A percentile compares a stretch with the other conserved stretches of the same genome.
These are phyloP conservation scores for Oreochromis spilurus DNA, from an alignment of 2,113 vertebrate genomes.

Conservation along the genomic window DNA sequence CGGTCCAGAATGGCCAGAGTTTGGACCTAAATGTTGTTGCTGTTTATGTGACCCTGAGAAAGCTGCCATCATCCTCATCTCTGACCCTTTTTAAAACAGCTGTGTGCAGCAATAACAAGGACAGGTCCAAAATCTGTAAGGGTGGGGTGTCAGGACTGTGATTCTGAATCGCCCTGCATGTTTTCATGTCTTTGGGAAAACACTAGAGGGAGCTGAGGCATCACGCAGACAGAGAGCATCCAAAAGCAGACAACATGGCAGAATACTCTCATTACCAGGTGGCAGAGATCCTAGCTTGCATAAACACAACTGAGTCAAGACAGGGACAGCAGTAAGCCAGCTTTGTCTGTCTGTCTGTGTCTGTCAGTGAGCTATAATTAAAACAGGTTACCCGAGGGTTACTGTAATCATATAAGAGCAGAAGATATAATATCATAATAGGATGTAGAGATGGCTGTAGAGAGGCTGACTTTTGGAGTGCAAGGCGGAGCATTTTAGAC, in stretches of 20 bases:
- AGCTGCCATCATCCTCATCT: neutral
- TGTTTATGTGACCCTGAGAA: neutral
- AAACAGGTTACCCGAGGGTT: slow-evolving; percentile 14
- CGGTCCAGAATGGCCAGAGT: neutral
- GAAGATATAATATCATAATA: slow-evolving; percentile 18
- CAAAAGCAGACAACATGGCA: neutral
- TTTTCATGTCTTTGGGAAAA: neutral
- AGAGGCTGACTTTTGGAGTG: neutral
- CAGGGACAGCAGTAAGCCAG: slow-evolving; percentile 3
- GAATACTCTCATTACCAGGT: slow-evolving; percentile 24
- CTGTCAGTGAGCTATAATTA: slow-evolving; percentile 30
- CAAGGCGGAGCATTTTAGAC: neutral
- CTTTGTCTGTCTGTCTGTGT: slow-evolving; percentile 26
- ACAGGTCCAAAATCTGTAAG: neutral
- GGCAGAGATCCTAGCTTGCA: slow-evolving; percentile 36
- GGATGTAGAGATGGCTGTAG: neutral
- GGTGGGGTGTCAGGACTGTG: neutral
- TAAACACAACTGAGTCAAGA: slow-evolving; percentile 37
- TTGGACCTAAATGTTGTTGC: neutral
- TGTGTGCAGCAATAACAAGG: neutral
- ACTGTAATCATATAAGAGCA: slow-evolving; percentile 37
- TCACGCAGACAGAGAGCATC: slow-evolving; percentile 5
- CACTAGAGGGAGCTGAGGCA: slow-evolving; percentile 59
- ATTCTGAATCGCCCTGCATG: neutral
- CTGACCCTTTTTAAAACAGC: neutral